A percentile compares a stretch with the other conserved stretches of the same genome.
phyloP scores from a whole-genome alignment of 2,888 invertebrate species.

The Therioaphis trifolii region DNA sequence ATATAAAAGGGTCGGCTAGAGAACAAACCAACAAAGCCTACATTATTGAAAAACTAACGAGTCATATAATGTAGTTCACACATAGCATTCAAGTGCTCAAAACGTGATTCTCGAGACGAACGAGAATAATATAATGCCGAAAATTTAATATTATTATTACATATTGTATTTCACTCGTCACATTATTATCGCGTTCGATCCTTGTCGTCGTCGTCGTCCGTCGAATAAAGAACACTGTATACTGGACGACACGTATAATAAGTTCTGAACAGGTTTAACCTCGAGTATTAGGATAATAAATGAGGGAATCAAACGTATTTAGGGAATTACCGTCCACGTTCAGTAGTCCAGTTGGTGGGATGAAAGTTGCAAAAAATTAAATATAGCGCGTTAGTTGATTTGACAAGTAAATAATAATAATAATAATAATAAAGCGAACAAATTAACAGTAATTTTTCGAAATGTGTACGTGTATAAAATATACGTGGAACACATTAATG shows the following conservation, averaged over 20 bases:
- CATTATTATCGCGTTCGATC: background rate
- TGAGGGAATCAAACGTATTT: background rate
- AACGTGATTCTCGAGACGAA: background rate
- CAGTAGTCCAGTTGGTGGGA: background rate
- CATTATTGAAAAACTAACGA: slow-evolving; percentile 35
- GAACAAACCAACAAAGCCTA: slow-evolving; percentile 4
- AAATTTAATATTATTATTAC: background rate
- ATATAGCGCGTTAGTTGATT: background rate
- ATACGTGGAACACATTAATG: too few species aligned
- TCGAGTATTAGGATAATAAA: slow-evolving; percentile 1
- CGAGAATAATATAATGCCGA: background rate
- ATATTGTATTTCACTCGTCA: background rate
- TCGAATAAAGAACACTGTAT: background rate
- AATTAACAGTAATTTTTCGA: too few species aligned
- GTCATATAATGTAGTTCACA: slow-evolving; percentile 30
- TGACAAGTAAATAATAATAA: background rate
- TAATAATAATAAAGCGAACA: too few species aligned
- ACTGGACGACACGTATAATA: too few species aligned
- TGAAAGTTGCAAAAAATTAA: background rate
- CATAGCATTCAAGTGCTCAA: background rate
- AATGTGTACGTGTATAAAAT: too few species aligned
- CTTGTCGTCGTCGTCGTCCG: background rate
- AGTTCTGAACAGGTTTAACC: background rate
- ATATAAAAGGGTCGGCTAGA: slow-evolving; percentile 18
- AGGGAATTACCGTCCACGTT: background rate